Conservation (phyloP, 2,888 invertebrate species). For the Tuberolachnus salignus region DNA sequence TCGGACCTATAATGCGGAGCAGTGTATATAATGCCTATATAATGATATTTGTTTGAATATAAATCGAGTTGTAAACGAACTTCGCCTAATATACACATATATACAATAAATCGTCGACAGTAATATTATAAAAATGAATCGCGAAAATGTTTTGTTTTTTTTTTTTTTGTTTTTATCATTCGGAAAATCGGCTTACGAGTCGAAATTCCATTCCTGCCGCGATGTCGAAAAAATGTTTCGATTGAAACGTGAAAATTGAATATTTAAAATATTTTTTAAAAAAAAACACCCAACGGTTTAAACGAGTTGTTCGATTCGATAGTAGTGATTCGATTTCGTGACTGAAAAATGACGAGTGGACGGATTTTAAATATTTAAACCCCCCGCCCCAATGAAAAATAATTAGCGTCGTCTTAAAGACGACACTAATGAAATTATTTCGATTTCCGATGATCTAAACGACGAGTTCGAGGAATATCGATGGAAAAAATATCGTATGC, state of each 20-base stretch:
- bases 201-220: background rate
- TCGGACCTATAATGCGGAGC: too few species aligned
- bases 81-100: too few species aligned
- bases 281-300: background rate
- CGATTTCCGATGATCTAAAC: slow-evolving; percentile 36
- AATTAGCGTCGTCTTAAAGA: too few species aligned
- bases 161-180: background rate
- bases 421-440: slow-evolving; percentile 4
- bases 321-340: slow-evolving; percentile 12
- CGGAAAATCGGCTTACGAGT: background rate
- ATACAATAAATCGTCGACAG: too few species aligned
- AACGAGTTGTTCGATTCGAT: too few species aligned
- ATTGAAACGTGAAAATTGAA: slow-evolving; percentile 24
- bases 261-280: slow-evolving; percentile 7
- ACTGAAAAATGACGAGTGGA: slow-evolving; percentile 36
- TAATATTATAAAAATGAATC: too few species aligned
- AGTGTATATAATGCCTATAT: too few species aligned
- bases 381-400: too few species aligned
- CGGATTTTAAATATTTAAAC: background rate
- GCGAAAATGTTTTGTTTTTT: too few species aligned
- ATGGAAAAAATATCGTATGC: background rate
- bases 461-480: slow-evolving; percentile 34
- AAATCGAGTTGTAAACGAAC: too few species aligned
- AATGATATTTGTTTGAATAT: too few species aligned
- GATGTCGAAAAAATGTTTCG: background rate